Base-by-base conservation (phyloP, 1,140 invertebrate genomes). In the Dinoponera quadriceps region DNA sequence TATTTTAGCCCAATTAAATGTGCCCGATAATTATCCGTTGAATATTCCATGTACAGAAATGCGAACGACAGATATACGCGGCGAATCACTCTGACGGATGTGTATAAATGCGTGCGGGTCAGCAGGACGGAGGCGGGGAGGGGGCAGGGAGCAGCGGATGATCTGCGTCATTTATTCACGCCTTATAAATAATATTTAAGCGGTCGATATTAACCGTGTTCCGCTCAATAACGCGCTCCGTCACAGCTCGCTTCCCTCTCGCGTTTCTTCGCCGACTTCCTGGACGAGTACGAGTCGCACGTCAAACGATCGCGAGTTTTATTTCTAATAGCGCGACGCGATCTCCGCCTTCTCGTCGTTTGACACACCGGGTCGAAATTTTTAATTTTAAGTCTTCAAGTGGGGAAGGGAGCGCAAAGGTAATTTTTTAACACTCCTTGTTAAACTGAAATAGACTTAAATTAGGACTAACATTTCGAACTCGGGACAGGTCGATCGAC, bases 131-230 rank as follows among this genome's bases (percentile, higher is more conserved):
- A 9, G 38, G 0, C 0, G 38, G 38, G 7, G 38, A 0, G 0
- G 7, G 38, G 7, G 38, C 4, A 44, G 38, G 38, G 38, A 9
- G 38, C 38, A 44, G 38, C 38, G 38, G 38, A 44, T 11, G 38
- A 51, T 27, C 55, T 7, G 7, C 18, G 1, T 59, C 51, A 22
- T 29, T 69, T 59, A 59, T 80, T 59, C 65, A 48, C 33, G 33
- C 9, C 65, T 27, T 55, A 38, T 78, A 38, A 68, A 68, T 68
- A 44, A 55, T 55, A 69, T 33, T 69, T 57, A 69, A 55, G 33
- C 16, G 29, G 48, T 44, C 66, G 9, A 49, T 49, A 44, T 44
- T 54, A 57, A 80, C n/a, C 27, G 22, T 2, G 54, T 71, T 80
- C 38, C 9, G 51, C 14, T 62, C 57, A n/a, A 33, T 44, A 9